Evolutionary conservation across 2,113 vertebrate species (phyloP).

Genomic region (Leucosticte australis): DNA sequence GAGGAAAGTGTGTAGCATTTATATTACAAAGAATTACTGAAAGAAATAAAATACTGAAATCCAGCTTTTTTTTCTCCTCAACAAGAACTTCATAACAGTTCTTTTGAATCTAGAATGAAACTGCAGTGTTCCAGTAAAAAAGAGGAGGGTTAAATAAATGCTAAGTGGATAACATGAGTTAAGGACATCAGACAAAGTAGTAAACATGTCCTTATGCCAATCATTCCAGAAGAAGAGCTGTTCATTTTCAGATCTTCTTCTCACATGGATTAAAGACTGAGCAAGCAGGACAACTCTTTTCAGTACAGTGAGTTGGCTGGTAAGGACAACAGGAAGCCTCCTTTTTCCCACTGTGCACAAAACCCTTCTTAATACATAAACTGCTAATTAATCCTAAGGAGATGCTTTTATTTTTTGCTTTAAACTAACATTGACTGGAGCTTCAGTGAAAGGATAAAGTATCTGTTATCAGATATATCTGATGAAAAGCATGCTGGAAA

Average conservation of each 20-base stretch:
- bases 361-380: background rate
- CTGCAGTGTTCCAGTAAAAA: background rate
- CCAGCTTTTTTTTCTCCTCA: background rate
- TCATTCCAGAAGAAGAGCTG: background rate
- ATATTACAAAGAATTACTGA: background rate
- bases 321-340: background rate
- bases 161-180: background rate
- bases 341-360: background rate
- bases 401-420: background rate
- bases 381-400: background rate
- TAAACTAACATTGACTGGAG: background rate
- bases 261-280: background rate
- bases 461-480: background rate
- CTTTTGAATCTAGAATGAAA: background rate
- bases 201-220: background rate
- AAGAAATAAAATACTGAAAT: background rate
- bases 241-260: background rate
- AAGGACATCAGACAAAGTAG: background rate
- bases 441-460: background rate
- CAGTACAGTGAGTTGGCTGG: fast-evolving
- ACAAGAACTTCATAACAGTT: background rate
- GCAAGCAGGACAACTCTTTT: background rate
- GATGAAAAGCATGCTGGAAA: background rate
- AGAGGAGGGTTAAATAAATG: background rate
- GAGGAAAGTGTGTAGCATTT: background rate